Conservation (phyloP, 2,113 vertebrate genomes). For the Trematomus loennbergii region DNA sequence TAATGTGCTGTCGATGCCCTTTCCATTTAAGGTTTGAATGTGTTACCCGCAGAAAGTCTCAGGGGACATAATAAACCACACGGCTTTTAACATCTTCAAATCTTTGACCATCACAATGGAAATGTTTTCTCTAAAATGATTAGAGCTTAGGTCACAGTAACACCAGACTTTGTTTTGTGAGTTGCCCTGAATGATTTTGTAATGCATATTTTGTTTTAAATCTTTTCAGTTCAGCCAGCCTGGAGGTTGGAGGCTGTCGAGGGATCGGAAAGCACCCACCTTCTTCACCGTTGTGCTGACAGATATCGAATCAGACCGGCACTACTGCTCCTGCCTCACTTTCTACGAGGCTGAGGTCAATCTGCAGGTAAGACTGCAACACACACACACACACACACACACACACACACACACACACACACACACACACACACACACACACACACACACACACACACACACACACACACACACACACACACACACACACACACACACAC, state of each 20-base stretch:
- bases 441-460: no score
- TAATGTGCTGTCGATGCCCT: conserved; percentile 15
- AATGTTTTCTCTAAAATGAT: not conserved
- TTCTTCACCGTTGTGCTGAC: conserved; percentile 98
- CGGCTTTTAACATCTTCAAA: not conserved
- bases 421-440: no score
- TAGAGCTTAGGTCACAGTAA: not conserved
- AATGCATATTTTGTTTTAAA: conserved; percentile 9
- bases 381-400: not conserved
- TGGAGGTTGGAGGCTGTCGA: conserved; percentile 94
- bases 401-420: not conserved
- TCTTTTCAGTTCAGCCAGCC: conserved; percentile 95
- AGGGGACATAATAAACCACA: not conserved
- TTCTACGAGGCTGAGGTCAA: conserved; percentile 98
- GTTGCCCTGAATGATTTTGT: not conserved
- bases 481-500: no score
- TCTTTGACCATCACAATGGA: not conserved
- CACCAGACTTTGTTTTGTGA: not conserved
- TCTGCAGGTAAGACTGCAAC: conserved; percentile 88
- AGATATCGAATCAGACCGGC: conserved; percentile 96
- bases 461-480: no score
- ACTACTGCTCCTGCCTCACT: conserved; percentile 98
- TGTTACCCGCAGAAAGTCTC: not conserved
- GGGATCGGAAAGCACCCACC: conserved; percentile 92
- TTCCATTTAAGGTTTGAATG: conserved; percentile 10